Conservation (phyloP, 2,797 vertebrate species). For the Craterocephalus amniculus region DNA sequence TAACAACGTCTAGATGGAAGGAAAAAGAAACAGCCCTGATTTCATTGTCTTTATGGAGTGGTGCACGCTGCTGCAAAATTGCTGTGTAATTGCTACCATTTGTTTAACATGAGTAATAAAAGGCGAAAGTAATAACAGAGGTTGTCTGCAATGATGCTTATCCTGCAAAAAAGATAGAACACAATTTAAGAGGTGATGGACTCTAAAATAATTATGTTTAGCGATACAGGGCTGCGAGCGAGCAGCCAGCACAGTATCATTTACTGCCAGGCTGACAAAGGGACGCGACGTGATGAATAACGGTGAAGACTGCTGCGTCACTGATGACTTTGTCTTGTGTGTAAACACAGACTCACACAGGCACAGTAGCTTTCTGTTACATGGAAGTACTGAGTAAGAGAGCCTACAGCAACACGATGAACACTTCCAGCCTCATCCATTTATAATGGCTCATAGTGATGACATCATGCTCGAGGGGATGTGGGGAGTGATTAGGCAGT, state of each 20-base stretch:
- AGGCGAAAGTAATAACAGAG: constrained; percentile 39
- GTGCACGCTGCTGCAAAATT: constrained; percentile 8
- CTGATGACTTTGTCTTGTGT: constrained; percentile 36
- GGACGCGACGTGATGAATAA: constrained; percentile 55
- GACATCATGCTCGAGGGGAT: constrained; percentile 59
- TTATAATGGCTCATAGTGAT: constrained; percentile 53
- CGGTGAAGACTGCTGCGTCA: constrained; percentile 36
- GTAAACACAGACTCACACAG: constrained; percentile 30
- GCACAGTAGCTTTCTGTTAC: constrained; percentile 38
- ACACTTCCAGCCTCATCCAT: constrained; percentile 59
- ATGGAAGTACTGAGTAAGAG: constrained; percentile 52
- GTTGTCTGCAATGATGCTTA: constrained; percentile 16
- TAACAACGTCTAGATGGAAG: constrained; percentile 18
- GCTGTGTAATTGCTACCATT: constrained; percentile 22
- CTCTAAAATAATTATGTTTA: constrained; percentile 45
- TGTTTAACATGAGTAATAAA: constrained; percentile 31
- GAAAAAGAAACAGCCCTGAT: constrained; percentile 14
- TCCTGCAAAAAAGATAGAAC: constrained; percentile 19
- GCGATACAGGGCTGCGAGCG: constrained; percentile 21
- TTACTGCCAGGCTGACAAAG: constrained; percentile 57
- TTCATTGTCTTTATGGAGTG: constrained; percentile 21
- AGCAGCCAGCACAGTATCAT: constrained; percentile 40
- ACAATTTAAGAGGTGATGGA: constrained; percentile 34
- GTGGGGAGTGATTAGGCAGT: constrained; percentile 45
- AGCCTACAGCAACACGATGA: constrained; percentile 11